Conservation (phyloP, 1,140 invertebrate genomes). For the Philopotamus ludificatus region DNA sequence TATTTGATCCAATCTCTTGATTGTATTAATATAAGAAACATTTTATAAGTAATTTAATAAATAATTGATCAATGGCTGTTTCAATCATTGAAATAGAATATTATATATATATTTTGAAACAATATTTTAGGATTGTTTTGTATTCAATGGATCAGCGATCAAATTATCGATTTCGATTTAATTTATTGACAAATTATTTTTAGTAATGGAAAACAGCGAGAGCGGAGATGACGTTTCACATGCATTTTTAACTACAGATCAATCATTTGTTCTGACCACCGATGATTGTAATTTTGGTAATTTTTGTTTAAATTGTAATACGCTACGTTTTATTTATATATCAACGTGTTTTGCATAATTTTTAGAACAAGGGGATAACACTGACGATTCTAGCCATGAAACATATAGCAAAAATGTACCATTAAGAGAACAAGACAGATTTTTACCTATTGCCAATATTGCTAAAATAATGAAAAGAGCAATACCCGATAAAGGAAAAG, state of each 20-base stretch:
- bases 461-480: slow-evolving; percentile 99
- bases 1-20: too few relatives aligned
- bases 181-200: slow-evolving; percentile 1
- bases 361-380: slow-evolving; percentile 62
- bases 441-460: slow-evolving; percentile 97
- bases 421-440: slow-evolving; percentile 88
- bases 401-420: slow-evolving; percentile 58
- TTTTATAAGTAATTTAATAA: too few relatives aligned
- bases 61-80: too few relatives aligned
- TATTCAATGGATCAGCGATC: too few relatives aligned
- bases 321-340: neutral
- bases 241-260: slow-evolving; percentile 48
- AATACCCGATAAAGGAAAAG: slow-evolving; percentile 94
- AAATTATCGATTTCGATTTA: too few relatives aligned
- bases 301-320: slow-evolving; percentile 7
- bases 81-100: too few relatives aligned
- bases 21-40: too few relatives aligned
- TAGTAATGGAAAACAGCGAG: slow-evolving; percentile 57
- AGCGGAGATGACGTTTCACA: slow-evolving; percentile 54
- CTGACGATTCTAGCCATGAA: slow-evolving; percentile 71
- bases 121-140: too few relatives aligned
- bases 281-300: slow-evolving; percentile 44
- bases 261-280: slow-evolving; percentile 49
- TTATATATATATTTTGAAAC: too few relatives aligned
- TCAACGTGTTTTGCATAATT: neutral